Evolutionary conservation across 2,113 vertebrate species (phyloP).

Genomic region (Lycaon pictus): DNA sequence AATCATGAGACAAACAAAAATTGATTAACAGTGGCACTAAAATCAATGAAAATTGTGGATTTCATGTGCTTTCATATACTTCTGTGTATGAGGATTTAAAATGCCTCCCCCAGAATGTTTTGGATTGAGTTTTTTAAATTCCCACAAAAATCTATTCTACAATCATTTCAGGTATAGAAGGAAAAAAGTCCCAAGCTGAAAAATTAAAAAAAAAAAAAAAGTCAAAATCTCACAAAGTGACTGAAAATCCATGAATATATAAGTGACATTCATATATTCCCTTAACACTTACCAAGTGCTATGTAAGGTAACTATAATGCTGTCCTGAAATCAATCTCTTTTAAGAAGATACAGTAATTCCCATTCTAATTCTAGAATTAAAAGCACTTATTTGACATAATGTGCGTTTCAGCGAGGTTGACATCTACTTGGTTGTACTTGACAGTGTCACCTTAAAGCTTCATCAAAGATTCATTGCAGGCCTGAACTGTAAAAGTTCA

Average conservation of each 20-base stretch:
- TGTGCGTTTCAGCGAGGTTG: constrained; percentile 52
- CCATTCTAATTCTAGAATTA: not conserved
- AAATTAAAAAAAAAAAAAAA: constrained; percentile 42
- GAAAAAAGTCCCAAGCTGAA: not conserved
- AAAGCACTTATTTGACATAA: constrained; percentile 44
- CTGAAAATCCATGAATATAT: constrained; percentile 31
- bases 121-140: constrained; percentile 54
- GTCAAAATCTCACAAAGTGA: constrained; percentile 74
- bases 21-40: not conserved
- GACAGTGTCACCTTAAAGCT: constrained; percentile 39
- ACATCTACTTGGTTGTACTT: not conserved
- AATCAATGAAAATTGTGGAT: not conserved
- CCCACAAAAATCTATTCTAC: constrained; percentile 42
- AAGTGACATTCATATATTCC: constrained; percentile 42
- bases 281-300: constrained; percentile 20
- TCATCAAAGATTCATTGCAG: not conserved
- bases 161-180: constrained; percentile 60
- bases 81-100: constrained; percentile 48
- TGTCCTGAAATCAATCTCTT: not conserved
- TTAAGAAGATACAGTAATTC: not conserved
- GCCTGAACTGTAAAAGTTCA: not conserved
- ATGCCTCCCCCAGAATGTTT: not conserved
- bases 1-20: constrained; percentile 34
- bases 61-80: constrained; percentile 60
- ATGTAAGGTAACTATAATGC: constrained; percentile 35